Base-by-base conservation (phyloP, 2,888 invertebrate species). In the Oscheius sp. region DNA sequence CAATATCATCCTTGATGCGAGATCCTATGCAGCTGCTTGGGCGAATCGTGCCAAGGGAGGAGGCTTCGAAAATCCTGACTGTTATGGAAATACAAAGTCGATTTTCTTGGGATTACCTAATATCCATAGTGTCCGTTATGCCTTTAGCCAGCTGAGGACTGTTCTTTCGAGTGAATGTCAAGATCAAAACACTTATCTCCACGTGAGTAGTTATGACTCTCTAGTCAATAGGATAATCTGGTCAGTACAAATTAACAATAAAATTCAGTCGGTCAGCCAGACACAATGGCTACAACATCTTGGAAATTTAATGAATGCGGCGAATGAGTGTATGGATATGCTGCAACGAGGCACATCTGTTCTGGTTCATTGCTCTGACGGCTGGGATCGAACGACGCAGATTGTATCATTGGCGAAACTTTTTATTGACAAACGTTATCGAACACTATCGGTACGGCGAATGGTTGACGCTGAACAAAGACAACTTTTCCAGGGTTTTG, bases 321-420 rank as follows among this genome's bases (percentile, higher is more conserved):
- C 76, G 4, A 68, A 74, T 20, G 71, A 71, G 5, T 82, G 80
- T 50, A 70, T 76, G n/a, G 76, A 84, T 42, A 66, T 80, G 42
- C 64, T 84, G 2, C 17, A 23, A 23, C 10, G 29, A 20, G 95
- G 23, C 91, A 79, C 91, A 92, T 94, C 96, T 6, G 96, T 95
- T 65, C 90, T 98, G 72, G 95, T 98, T 10, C 97, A 97, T 88
- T 97, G 97, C 88, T 95, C 95, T 2, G 97, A 97, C 89, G 97
- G 97, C 53, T 97, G 97, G 97, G 97, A 98, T 89, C 91, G 97
- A 79, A 98, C 97, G 68, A 94, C 97, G 52, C 97, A 98, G 89
- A 93, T 98, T 78, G 93, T 94, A 17, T 93, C 96, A 45, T 90
- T 96, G 63, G 94, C 95, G 15, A 93, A 96, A 88, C 90, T 97